A percentile compares a stretch with the other conserved stretches of the same genome.
These are phyloP conservation scores for Drosophila ananassae DNA, from an alignment of 1,140 invertebrate genomes.

Conservation along the genomic window DNA sequence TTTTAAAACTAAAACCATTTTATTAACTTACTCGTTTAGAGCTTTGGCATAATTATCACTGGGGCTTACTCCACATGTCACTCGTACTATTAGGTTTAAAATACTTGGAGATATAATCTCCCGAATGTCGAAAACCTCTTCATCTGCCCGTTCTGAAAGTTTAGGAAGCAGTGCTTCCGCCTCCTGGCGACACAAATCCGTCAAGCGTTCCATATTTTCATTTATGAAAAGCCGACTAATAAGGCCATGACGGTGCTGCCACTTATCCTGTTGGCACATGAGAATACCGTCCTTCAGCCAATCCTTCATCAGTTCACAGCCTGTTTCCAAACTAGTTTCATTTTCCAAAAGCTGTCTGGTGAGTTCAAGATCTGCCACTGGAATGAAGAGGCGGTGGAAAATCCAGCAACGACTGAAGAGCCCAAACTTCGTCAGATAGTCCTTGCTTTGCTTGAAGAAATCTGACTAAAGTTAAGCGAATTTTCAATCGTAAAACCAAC, in stretches of 20 bases:
- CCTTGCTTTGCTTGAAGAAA: constrained; percentile 57
- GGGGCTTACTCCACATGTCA: constrained; percentile 41
- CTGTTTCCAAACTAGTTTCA: constrained; percentile 53
- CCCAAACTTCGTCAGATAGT: constrained; percentile 61
- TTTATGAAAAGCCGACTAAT: constrained; percentile 32
- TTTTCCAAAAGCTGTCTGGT: constrained; percentile 56
- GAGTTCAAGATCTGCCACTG: constrained; percentile 59
- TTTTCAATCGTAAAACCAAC: not conserved
- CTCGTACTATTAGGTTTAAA: constrained; percentile 43
- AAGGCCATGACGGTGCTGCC: constrained; percentile 48
- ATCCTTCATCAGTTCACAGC: constrained; percentile 57
- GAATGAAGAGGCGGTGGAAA: constrained; percentile 67
- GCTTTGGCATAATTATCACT: constrained; percentile 41
- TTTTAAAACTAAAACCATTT: too few relatives aligned
- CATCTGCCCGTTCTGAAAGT: constrained; percentile 1
- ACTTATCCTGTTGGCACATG: constrained; percentile 42
- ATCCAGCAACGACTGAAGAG: constrained; percentile 57
- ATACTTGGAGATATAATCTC: constrained; percentile 13
- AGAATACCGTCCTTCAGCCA: constrained; percentile 47
- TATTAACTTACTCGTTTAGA: constrained; percentile 37
- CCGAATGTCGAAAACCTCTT: constrained; percentile 35
- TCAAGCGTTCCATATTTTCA: constrained; percentile 20
- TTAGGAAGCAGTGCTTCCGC: constrained; percentile 18
- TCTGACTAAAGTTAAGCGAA: constrained; percentile 18
- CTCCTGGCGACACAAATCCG: constrained; percentile 30